Base-by-base conservation (phyloP, 1,140 invertebrate species). In the Metopolophium dirhodum region DNA sequence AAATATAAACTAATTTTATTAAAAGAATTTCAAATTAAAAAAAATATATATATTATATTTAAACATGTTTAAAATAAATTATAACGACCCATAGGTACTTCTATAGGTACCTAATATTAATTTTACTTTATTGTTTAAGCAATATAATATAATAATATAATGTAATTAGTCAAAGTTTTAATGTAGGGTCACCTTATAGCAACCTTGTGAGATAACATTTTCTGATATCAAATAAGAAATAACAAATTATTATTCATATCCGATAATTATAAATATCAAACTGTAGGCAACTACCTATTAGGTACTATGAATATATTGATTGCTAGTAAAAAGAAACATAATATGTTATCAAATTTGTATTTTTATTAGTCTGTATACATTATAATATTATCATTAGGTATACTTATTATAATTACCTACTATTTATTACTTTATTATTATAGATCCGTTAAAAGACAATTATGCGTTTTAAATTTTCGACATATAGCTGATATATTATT, bases 241-340 rank as follows among this genome's bases (percentile, higher is more conserved):
- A 82, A 83, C 68, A 92, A 92, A 92, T 92, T 83, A 92, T 41
- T 41, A 41, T 92, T 92, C n/a, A 37, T 41, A 82, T 83, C 45
- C 45, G 22, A 92, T 92, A 49, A 68, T 90, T 89, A 89, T 8
- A 89, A 89, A 7, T 49, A 87, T 54, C 49, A 54, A 35, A 49
- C 7, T 1, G 9, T 49, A 87, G 41, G 41, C 41, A 41, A 1
- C 41, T 41, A 41, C 41, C 41, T 41, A 41, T 41, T 41, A 41
- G 14, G 45, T 30, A 47, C 11, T 61, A 30, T 68, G 4, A 11
- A 68, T n/a, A 68, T 68, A n/a, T 68, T 18, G 14, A 77, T n/a
- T 18, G 30, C 18, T 77, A 77, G 11, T 77, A n/a, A 77, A 68
- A n/a, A 77, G 14, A 11, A 77, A 77, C 14, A 77, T 77, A n/a